A percentile compares a stretch with the other conserved stretches of the same genome.
These are phyloP conservation scores for Penaeus chinensis DNA, from an alignment of 1,140 invertebrate species.

Conservation along the genomic window DNA sequence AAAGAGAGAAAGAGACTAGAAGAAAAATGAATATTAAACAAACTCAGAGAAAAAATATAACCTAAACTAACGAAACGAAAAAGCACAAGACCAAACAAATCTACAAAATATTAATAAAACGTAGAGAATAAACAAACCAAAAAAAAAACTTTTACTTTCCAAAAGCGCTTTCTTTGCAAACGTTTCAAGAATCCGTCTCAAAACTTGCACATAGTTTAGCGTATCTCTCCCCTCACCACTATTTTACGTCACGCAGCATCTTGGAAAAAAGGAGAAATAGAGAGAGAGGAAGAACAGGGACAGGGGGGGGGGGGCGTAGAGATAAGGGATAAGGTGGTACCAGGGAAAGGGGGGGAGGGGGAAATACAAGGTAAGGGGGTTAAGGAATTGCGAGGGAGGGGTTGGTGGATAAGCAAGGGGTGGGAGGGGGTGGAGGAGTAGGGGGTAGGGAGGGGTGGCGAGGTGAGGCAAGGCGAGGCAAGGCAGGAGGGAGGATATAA, in stretches of 20 bases:
- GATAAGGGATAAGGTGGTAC: too few relatives aligned
- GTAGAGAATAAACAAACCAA: too few relatives aligned
- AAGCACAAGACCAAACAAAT: too few relatives aligned
- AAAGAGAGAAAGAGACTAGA: not conserved
- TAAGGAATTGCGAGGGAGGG: too few relatives aligned
- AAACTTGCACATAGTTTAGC: not conserved
- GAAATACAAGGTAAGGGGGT: too few relatives aligned
- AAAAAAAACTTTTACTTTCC: too few relatives aligned
- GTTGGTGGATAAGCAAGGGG: not conserved
- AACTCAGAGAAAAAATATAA: not conserved
- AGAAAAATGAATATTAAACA: not conserved
- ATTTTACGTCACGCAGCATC: conserved; percentile 1
- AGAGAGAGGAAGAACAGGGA: not conserved
- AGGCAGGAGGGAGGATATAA: not conserved
- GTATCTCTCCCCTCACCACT: not conserved
- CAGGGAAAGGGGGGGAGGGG: not conserved
- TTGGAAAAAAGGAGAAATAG: not conserved
- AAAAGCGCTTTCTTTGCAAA: too few relatives aligned
- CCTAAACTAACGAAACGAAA: not conserved
- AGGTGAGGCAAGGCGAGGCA: not conserved
- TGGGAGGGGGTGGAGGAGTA: not conserved
- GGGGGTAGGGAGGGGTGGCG: not conserved
- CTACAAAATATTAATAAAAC: too few relatives aligned
- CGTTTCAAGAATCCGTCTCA: not conserved
- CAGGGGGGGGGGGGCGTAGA: not conserved